Evolutionary conservation across 2,888 invertebrate species (phyloP).

Genomic region (Nomada ruficornis): DNA sequence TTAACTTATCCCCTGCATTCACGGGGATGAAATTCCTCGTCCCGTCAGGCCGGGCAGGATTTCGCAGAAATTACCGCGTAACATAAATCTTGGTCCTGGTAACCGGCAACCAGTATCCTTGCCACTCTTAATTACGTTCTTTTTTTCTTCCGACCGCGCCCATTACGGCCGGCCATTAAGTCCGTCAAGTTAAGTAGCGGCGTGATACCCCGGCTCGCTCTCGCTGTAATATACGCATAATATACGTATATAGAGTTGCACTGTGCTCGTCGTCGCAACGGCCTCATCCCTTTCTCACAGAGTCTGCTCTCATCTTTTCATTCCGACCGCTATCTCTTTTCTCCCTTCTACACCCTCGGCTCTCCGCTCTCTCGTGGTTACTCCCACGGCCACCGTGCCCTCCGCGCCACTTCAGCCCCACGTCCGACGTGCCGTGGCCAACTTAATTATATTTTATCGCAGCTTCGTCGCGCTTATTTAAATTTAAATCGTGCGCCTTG

Average conservation of each 20-base stretch:
- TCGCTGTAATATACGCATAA: constrained; percentile 66
- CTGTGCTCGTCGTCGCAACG: constrained; percentile 22
- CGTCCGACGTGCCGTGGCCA: constrained; percentile 63
- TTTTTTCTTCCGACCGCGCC: constrained; percentile 71
- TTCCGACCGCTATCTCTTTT: constrained; percentile 5
- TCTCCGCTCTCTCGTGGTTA: constrained; percentile 22
- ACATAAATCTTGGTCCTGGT: constrained; percentile 73
- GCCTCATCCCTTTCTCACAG: constrained; percentile 49
- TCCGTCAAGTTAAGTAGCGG: constrained; percentile 79
- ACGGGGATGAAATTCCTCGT: constrained; percentile 48
- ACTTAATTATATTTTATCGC: constrained; percentile 82
- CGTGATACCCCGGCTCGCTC: constrained; percentile 72
- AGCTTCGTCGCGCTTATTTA: constrained; percentile 80
- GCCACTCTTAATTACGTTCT: constrained; percentile 78
- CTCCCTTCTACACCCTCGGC: neutral
- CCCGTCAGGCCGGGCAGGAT: constrained; percentile 60
- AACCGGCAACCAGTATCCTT: constrained; percentile 68
- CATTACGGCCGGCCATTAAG: constrained; percentile 79
- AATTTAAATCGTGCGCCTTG: constrained; percentile 78
- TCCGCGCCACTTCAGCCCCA: constrained; percentile 42
- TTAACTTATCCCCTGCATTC: constrained; percentile 5
- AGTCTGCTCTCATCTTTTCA: constrained; percentile 29
- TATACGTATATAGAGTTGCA: constrained; percentile 32
- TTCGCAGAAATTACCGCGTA: constrained; percentile 71
- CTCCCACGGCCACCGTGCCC: constrained; percentile 32